Evolutionary conservation across 2,888 invertebrate genomes (phyloP).

Genomic region (Anoncus sp.): DNA sequence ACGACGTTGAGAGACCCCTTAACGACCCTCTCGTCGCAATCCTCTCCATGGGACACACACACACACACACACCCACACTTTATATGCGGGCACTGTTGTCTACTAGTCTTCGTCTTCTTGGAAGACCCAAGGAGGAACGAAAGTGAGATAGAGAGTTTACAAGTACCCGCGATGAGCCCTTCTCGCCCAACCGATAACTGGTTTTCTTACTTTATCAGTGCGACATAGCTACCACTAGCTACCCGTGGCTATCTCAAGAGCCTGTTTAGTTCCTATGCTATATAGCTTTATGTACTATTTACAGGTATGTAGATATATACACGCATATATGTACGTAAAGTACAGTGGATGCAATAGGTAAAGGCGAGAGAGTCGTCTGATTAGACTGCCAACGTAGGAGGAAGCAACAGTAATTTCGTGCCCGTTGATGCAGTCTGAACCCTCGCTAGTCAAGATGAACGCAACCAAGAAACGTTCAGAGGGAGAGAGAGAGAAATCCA

Average conservation of each 20-base stretch:
- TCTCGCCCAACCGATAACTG: constrained; percentile 57
- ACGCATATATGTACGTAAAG: neutral
- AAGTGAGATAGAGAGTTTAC: neutral
- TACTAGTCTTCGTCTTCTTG: constrained; percentile 5
- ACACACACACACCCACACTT: neutral
- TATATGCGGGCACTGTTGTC: neutral
- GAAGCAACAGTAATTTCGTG: constrained; percentile 81
- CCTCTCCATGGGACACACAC: constrained; percentile 21
- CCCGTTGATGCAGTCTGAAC: constrained; percentile 76
- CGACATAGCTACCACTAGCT: constrained; percentile 45
- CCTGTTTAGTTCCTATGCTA: constrained; percentile 27
- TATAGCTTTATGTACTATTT: constrained; percentile 7
- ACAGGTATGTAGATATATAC: neutral
- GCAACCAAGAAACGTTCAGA: constrained; percentile 9
- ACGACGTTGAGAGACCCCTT: constrained; percentile 38
- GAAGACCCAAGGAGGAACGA: constrained; percentile 5
- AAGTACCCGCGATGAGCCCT: neutral
- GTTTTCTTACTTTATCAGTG: constrained; percentile 62
- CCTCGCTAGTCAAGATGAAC: constrained; percentile 40
- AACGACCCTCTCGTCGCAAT: constrained; percentile 52
- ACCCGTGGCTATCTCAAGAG: constrained; percentile 41
- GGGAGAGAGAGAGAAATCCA: constrained; percentile 11
- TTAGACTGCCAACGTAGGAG: constrained; percentile 77
- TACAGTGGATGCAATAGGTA: constrained; percentile 10
- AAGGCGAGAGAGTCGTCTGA: constrained; percentile 71